phyloP scores from a whole-genome alignment of 2,797 vertebrate genomes.

The Loriculus beryllinus region DNA sequence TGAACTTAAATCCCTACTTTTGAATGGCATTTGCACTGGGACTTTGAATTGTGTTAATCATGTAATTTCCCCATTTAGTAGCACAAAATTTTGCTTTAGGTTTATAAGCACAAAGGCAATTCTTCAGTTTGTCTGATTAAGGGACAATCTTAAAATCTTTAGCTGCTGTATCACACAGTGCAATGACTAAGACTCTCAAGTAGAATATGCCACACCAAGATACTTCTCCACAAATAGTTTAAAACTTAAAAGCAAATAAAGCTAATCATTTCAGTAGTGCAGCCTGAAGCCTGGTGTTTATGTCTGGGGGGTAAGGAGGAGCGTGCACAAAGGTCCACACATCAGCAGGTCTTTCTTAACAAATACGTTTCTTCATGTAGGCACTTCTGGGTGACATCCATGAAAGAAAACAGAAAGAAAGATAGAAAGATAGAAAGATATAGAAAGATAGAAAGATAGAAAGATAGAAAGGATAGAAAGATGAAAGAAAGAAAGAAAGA shows the following conservation, averaged over 20 bases:
- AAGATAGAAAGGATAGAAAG: no score
- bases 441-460: no score
- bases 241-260: neutral
- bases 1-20: neutral
- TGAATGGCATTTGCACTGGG: neutral
- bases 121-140: neutral
- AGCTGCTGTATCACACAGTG: neutral
- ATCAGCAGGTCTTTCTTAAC: neutral
- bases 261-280: neutral
- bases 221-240: neutral
- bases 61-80: neutral
- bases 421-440: no score
- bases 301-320: neutral
- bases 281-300: neutral
- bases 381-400: neutral
- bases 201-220: neutral
- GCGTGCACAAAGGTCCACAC: rapidly evolving
- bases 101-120: neutral
- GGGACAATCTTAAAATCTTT: neutral
- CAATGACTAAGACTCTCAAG: neutral
- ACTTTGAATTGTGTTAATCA: neutral
- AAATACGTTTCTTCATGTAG: neutral
- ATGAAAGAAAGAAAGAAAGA: no score
- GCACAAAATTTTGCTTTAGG: neutral
- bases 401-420: neutral